Evolutionary conservation across 2,888 invertebrate genomes (phyloP), one percentile per base, ranked within the genome.

Genomic region (Smittia sp.): DNA sequence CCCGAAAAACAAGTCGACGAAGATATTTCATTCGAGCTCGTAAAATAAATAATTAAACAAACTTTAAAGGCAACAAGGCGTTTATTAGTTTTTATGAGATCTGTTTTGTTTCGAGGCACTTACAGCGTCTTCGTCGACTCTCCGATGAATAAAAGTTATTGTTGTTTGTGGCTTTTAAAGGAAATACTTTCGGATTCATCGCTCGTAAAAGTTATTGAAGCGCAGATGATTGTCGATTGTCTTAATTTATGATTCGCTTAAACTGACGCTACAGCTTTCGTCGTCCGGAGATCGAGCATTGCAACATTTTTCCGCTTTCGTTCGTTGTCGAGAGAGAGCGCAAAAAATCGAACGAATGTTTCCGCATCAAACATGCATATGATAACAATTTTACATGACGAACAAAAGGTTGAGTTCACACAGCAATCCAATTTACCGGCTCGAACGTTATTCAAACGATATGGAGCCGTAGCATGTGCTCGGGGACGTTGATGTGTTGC

Each of bases 1-100:
- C 46, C 46, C 46, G 46, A 58, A 58, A 58, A 18, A 58, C 32
- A 32, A 58, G 15, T 58, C 18, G 15, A 52, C n/a, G 15, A 13
- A 52, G 13, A n/a, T 52, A 52, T 52, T 7, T n/a, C 13, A 52
- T 15, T 4, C 52, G 3, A 3, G 52, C 52, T 52, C 52, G 15
- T 52, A 52, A 58, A 58, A 58, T 58, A 58, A 58, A 58, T 58
- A 58, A 58, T 58, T 58, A 58, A 58, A 58, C 58, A 20, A 58
- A 58, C 18, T 58, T 58, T 58, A 18, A 22, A 58, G 9, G 58
- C 58, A 58, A 58, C 58, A 58, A 22, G 58, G 58, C 58, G 58
- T 58, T 58, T 58, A 58, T 58, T 58, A 58, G 58, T 58, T 58
- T 58, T 58, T 58, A 22, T 58, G 58, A 58, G n/a, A 22, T 58